These are phyloP conservation scores for Dendrolimus kikuchii DNA, from an alignment of 1,140 invertebrate species.

Conservation along the genomic window DNA sequence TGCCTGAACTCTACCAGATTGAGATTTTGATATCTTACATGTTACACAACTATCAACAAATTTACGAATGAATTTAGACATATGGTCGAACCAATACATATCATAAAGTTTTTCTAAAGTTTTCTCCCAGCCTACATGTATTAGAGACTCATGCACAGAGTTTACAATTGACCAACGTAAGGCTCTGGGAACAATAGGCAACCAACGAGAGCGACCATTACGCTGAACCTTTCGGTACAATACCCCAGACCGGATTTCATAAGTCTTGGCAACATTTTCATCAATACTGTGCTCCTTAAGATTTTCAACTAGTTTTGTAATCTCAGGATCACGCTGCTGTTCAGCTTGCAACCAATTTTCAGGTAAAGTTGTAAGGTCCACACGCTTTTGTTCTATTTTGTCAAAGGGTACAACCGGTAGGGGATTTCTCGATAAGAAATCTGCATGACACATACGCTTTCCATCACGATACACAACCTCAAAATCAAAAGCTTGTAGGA, in stretches of 20 bases:
- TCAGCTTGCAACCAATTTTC: conserved; percentile 20
- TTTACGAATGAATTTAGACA: conserved; percentile 19
- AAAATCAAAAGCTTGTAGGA: conserved; percentile 17
- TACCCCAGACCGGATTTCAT: conserved; percentile 13
- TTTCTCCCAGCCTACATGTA: conserved; percentile 30
- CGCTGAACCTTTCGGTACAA: conserved; percentile 19
- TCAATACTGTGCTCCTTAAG: conserved; percentile 10
- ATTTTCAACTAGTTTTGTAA: conserved; percentile 10
- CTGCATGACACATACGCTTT: conserved; percentile 27
- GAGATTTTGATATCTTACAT: conserved; percentile 20
- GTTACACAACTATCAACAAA: conserved; percentile 24
- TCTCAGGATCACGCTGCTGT: conserved; percentile 17
- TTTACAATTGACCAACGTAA: conserved; percentile 36
- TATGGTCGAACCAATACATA: conserved; percentile 24
- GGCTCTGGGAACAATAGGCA: conserved; percentile 32
- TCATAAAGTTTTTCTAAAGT: conserved; percentile 26
- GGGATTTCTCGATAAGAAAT: conserved; percentile 21
- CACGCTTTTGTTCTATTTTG: conserved; percentile 10
- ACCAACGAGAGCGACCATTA: conserved; percentile 13
- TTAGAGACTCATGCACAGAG: conserved; percentile 30
- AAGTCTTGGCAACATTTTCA: conserved; percentile 13
- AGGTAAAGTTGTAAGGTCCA: conserved; percentile 16
- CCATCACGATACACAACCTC: conserved; percentile 16
- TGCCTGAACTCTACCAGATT: conserved; percentile 13
- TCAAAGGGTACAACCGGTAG: conserved; percentile 1